A percentile compares a stretch with the other conserved stretches of the same genome.
Conservation (phyloP, 2,888 invertebrate species). For the Myathropa florea region DNA sequence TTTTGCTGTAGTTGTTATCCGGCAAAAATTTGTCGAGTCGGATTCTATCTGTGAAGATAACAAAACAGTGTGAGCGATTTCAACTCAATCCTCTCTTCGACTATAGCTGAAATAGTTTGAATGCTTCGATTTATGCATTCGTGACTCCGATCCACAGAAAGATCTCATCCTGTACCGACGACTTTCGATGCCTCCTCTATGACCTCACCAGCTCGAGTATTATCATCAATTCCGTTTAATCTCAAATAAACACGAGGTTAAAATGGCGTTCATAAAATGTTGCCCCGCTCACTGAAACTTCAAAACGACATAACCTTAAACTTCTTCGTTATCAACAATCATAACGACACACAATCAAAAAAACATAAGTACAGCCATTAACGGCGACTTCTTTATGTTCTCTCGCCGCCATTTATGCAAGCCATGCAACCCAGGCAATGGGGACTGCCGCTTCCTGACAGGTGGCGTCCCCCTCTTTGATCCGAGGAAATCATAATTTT, state of each 20-base stretch:
- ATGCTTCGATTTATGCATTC: no score
- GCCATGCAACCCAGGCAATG: slow-evolving; percentile 31
- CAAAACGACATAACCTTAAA: background rate
- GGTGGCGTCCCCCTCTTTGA: slow-evolving; percentile 16
- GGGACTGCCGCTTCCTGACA: slow-evolving; percentile 26
- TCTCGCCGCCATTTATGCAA: background rate
- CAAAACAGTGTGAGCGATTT: no score
- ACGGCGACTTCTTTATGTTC: slow-evolving; percentile 35
- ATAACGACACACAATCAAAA: slow-evolving; percentile 19
- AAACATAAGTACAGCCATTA: slow-evolving; percentile 20
- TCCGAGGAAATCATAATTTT: slow-evolving; percentile 64
- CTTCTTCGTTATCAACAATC: background rate
- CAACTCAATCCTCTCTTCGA: no score
- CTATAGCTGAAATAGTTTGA: no score
- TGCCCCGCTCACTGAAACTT: background rate
- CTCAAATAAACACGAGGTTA: background rate
- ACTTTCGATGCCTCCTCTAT: no score
- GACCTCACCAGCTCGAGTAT: no score
- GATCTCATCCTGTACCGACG: no score
- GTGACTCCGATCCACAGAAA: no score
- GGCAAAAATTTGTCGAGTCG: no score
- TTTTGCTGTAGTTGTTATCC: no score
- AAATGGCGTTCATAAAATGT: background rate
- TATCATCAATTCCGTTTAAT: no score
- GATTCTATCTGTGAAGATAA: no score